phyloP scores from a whole-genome alignment of 2,888 invertebrate species.

The Dexiosoma caninum region DNA sequence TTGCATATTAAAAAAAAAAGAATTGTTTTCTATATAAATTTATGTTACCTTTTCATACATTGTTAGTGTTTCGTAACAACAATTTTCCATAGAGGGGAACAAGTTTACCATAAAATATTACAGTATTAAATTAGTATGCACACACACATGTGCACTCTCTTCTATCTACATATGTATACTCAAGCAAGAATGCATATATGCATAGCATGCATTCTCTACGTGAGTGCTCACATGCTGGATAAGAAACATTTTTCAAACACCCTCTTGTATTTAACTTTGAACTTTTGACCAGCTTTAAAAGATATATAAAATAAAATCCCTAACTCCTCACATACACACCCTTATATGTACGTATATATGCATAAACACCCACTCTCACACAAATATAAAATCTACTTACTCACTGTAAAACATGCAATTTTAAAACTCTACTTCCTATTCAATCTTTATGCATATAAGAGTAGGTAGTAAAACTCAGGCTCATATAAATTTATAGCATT shows the following conservation, averaged over 20 bases:
- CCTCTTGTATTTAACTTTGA: constrained; percentile 44
- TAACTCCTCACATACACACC: not conserved
- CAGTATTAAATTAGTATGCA: not conserved
- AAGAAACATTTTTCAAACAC: constrained; percentile 17
- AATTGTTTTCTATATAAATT: constrained; percentile 19
- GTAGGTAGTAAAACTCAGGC: not conserved
- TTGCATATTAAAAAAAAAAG: constrained; percentile 28
- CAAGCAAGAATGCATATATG: not conserved
- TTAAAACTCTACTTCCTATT: constrained; percentile 24
- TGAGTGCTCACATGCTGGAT: not conserved
- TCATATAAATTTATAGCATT: not conserved
- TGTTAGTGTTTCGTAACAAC: not conserved
- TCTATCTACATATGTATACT: not conserved
- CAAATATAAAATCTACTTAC: not conserved
- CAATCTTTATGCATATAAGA: not conserved
- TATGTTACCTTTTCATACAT: constrained; percentile 4
- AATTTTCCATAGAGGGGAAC: not conserved
- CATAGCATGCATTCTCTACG: constrained; percentile 2
- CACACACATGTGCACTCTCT: not conserved
- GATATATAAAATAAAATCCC: not conserved
- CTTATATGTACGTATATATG: not conserved
- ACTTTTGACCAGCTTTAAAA: constrained; percentile 44
- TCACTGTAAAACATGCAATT: constrained; percentile 2
- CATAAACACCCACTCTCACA: not conserved
- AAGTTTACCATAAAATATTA: constrained; percentile 26